phyloP scores from a whole-genome alignment of 1,140 invertebrate species.

The Heliconius melpomene region DNA sequence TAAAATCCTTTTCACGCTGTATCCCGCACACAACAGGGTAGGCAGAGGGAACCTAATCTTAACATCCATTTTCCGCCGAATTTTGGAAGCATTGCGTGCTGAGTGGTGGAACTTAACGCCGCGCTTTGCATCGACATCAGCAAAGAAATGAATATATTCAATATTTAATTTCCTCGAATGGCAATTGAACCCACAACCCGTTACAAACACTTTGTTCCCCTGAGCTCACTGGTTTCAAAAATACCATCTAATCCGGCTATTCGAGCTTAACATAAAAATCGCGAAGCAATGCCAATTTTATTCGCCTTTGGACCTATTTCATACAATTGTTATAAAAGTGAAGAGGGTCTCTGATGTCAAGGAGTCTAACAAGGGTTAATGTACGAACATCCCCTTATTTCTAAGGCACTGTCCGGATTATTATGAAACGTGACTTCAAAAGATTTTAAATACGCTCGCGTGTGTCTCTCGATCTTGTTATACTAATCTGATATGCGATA shows the following conservation, averaged over 20 bases:
- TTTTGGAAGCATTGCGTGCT: no score
- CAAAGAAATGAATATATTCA: no score
- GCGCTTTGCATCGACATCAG: no score
- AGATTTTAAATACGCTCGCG: conserved; percentile 37
- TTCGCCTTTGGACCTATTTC: conserved; percentile 46
- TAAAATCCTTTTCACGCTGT: no score
- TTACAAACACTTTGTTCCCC: no score
- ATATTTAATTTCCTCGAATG: no score
- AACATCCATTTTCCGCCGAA: no score
- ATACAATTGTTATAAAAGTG: conserved; percentile 54
- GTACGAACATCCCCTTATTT: conserved; percentile 52
- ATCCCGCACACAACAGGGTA: no score
- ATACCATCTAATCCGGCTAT: conserved; percentile 8
- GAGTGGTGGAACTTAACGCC: no score
- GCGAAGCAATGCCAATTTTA: conserved; percentile 44
- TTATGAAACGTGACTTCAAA: conserved; percentile 57
- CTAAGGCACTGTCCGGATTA: conserved; percentile 55
- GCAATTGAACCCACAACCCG: no score
- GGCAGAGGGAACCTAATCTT: no score
- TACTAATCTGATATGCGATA: conserved; percentile 12
- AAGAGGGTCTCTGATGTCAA: conserved; percentile 62
- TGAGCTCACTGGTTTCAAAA: not conserved
- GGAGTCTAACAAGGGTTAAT: conserved; percentile 61
- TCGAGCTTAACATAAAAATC: conserved; percentile 39
- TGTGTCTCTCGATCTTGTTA: conserved; percentile 21